Base-by-base conservation (phyloP, 2,113 vertebrate genomes). In the Pardalotus punctatus region DNA sequence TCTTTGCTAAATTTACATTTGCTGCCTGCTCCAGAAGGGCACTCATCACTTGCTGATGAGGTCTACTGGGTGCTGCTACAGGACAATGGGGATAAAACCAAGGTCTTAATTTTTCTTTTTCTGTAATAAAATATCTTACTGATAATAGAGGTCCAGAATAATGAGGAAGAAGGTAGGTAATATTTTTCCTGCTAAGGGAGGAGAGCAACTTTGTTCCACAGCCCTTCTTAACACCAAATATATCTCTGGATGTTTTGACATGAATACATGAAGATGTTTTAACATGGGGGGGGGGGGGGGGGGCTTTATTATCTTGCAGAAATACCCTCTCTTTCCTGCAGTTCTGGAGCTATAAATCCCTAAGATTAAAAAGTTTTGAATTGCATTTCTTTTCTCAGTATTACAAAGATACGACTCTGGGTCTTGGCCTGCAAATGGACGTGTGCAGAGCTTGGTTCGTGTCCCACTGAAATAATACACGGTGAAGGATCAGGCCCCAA, bases 1-100 rank as follows among this genome's bases (percentile, higher is more conserved):
- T 83, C 58, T 94, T 67, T 81, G 56, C 71, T 80, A 71, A 88
- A 90, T 92, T 70, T 82, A 45, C 54, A 19, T 96, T 94, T 83
- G 29, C 71, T 67, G 17, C 60, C n/a, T 81, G 31, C 51, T 91
- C 62, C 20, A 5, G 58, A 90, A 95, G 81, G 50, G 62, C 60
- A 24, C 56, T 86, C 7, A 20, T 61, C 47, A 36, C 15, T 77
- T 70, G 62, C 67, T 77, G 38, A 73, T 94, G 62, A 56, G 71
- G 28, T 51, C 53, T 86, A 25, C 58, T 73, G 42, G 8, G 29
- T 61, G 12, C 53, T 80, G 66, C 79, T 80, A 3, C 40, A 92
- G 76, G 64, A 58, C 35, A 58, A 70, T 47, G 47, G n/a, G 10
- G 31, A 57, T 77, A 54, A 95, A 86, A 77, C 24, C 16, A 47